Evolutionary conservation across 2,113 vertebrate genomes (phyloP).

Genomic region (Clarias macrocephalus): DNA sequence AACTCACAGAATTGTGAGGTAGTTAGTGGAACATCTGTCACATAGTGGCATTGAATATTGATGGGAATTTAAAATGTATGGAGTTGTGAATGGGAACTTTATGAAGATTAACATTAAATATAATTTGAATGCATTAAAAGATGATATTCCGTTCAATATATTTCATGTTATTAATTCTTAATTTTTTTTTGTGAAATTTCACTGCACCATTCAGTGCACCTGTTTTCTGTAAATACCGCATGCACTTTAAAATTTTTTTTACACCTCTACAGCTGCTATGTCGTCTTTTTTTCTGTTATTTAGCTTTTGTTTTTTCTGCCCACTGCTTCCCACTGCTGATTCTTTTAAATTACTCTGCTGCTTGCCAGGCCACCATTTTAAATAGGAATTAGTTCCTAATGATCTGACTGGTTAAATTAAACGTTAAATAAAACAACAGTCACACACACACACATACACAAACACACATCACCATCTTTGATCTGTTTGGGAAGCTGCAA

Average conservation of each 20-base stretch:
- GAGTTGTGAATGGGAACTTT: not conserved
- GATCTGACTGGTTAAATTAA: not conserved
- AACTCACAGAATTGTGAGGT: not conserved
- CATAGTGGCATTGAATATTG: not conserved
- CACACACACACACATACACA: slow-evolving; percentile 1
- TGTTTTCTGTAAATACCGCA: not conserved
- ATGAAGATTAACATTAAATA: not conserved
- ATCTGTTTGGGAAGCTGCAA: slow-evolving; percentile 4
- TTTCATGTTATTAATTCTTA: not conserved
- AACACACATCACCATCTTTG: not conserved
- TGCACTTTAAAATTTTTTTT: no score
- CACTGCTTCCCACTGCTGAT: not conserved
- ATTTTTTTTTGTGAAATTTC: not conserved
- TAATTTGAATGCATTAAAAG: not conserved
- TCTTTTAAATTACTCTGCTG: not conserved
- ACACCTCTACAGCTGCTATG: no score
- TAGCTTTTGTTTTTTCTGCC: not conserved
- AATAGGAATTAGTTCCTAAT: not conserved
- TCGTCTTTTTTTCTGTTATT: not conserved
- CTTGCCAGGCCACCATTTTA: not conserved
- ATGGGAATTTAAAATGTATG: not conserved
- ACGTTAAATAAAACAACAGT: not conserved
- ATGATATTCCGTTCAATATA: not conserved
- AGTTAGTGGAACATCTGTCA: not conserved
- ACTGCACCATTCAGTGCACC: not conserved